A percentile compares a stretch with the other conserved stretches of the same genome.
phyloP scores from a whole-genome alignment of 2,797 vertebrate species.

The Peromyscus attwateri region DNA sequence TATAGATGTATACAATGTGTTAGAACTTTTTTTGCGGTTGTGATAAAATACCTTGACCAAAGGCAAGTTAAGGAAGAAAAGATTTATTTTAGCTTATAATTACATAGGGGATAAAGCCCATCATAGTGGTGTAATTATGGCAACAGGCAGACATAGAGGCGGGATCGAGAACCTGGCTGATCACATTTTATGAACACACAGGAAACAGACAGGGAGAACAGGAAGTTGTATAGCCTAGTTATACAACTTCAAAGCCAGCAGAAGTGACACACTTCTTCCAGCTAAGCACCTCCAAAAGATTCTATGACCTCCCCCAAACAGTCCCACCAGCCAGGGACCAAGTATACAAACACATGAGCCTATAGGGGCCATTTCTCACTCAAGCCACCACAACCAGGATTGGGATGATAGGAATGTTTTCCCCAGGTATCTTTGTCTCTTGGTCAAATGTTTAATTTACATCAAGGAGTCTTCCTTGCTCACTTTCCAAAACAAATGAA shows the following conservation, averaged over 20 bases:
- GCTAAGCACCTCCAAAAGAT: neutral
- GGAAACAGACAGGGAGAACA: neutral
- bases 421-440: slow-evolving; percentile 20
- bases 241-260: neutral
- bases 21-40: neutral
- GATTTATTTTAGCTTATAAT: neutral
- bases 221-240: neutral
- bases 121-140: neutral
- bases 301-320: neutral
- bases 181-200: neutral
- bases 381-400: neutral
- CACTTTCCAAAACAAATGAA: slow-evolving; percentile 35
- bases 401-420: neutral
- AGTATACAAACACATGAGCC: neutral
- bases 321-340: neutral
- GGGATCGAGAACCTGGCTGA: neutral
- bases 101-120: neutral
- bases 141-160: neutral
- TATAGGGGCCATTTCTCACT: neutral
- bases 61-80: neutral
- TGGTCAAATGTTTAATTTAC: neutral
- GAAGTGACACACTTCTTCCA: neutral
- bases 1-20: neutral
- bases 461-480: slow-evolving; percentile 7
- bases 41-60: neutral